Evolutionary conservation across 2,113 vertebrate genomes (phyloP).

Genomic region (Phocoena sinus): DNA sequence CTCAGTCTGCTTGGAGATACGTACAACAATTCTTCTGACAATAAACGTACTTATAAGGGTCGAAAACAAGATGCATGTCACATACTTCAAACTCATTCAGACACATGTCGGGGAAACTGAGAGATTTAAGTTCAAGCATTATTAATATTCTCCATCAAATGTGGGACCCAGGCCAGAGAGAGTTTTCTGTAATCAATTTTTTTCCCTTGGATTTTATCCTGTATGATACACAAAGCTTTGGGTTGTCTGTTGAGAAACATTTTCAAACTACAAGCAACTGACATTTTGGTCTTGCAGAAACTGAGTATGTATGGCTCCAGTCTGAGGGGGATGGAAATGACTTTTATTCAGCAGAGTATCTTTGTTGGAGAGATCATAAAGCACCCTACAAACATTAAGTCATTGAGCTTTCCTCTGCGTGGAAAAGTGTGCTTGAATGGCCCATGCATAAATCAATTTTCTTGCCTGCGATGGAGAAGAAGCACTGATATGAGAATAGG

Average conservation of each 20-base stretch:
- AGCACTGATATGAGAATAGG: not conserved
- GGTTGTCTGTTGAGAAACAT: not conserved
- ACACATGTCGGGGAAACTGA: not conserved
- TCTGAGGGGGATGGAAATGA: constrained; percentile 11
- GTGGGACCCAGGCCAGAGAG: constrained; percentile 7
- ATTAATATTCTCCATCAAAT: constrained; percentile 11
- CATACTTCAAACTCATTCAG: constrained; percentile 5
- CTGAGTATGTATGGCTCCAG: not conserved
- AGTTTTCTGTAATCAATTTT: not conserved
- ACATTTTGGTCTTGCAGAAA: not conserved
- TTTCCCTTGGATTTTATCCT: not conserved
- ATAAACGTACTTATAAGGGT: not conserved
- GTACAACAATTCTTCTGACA: not conserved
- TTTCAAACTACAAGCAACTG: not conserved
- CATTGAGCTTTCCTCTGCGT: not conserved
- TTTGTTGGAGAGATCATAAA: not conserved
- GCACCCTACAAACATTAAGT: not conserved
- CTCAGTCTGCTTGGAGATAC: not conserved
- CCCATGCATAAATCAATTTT: not conserved
- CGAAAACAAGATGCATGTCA: not conserved
- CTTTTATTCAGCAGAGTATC: not conserved
- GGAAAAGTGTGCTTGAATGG: not conserved
- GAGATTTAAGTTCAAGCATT: not conserved
- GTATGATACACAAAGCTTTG: not conserved
- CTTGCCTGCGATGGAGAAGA: not conserved